Conservation (phyloP, 2,888 invertebrate species). For the Phyllotreta cruciferae region DNA sequence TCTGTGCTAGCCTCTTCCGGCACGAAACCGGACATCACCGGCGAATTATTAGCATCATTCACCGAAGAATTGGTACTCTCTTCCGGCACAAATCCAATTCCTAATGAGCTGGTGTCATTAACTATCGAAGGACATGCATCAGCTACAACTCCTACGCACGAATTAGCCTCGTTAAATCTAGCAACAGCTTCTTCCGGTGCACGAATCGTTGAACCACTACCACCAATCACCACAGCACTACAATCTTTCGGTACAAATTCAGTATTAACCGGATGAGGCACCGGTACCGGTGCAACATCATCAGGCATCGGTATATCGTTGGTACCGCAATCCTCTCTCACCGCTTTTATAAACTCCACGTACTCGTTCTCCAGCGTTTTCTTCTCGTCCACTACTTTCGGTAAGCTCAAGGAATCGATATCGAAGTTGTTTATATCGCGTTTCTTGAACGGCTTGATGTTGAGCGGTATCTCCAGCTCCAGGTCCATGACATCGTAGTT, state of each 20-base stretch:
- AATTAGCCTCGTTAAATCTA: no score
- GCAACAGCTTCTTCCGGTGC: no score
- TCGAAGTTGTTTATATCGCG: conserved; percentile 24
- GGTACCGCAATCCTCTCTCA: conserved; percentile 50
- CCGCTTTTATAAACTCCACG: conserved; percentile 67
- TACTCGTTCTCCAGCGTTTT: conserved; percentile 60
- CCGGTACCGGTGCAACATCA: conserved; percentile 42
- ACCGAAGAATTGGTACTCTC: background rate
- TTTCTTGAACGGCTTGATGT: conserved; percentile 45
- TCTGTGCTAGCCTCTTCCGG: no score
- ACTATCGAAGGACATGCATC: no score
- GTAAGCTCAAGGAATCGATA: background rate
- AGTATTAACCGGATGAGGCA: conserved; percentile 38
- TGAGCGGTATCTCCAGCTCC: conserved; percentile 49
- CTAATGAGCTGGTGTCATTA: conserved; percentile 28
- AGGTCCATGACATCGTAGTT: conserved; percentile 15
- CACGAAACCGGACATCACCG: no score
- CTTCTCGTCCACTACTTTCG: conserved; percentile 40
- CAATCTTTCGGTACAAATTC: no score
- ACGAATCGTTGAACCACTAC: no score
- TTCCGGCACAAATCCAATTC: conserved; percentile 39
- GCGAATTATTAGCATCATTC: no score
- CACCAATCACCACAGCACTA: no score
- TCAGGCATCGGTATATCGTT: conserved; percentile 39
- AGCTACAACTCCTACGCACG: no score